These are phyloP conservation scores for Caenorhabditis auriculariae DNA, from an alignment of 2,888 invertebrate species.

Conservation along the genomic window DNA sequence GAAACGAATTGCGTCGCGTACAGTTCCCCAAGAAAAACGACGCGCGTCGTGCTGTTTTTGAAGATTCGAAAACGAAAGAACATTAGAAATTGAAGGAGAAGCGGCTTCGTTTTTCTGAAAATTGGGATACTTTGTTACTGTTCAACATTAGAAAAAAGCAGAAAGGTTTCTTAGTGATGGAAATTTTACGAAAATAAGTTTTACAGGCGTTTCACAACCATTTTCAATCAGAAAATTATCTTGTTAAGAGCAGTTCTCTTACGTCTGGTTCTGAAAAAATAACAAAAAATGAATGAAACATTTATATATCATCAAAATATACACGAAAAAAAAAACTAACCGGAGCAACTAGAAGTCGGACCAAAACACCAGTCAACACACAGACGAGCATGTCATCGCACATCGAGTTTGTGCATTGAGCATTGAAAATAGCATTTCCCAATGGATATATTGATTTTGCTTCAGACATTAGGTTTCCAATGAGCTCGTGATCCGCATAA, in stretches of 20 bases:
- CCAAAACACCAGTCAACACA: slow-evolving; percentile 33
- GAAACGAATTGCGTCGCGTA: slow-evolving; percentile 40
- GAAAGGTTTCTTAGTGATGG: no score
- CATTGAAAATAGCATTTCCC: slow-evolving; percentile 32
- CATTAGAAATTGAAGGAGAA: slow-evolving; percentile 33
- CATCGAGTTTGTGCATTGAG: slow-evolving; percentile 20
- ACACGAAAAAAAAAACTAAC: slow-evolving; percentile 6
- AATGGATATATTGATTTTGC: slow-evolving; percentile 25
- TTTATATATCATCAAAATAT: no score
- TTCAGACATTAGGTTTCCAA: slow-evolving; percentile 29
- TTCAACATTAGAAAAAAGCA: no score
- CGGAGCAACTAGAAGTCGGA: slow-evolving; percentile 28
- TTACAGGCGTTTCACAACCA: no score
- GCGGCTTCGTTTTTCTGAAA: slow-evolving; percentile 34
- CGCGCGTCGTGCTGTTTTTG: slow-evolving; percentile 35
- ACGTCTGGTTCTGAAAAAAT: no score
- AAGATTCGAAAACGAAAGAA: slow-evolving; percentile 28
- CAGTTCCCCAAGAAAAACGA: slow-evolving; percentile 44
- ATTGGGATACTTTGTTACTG: no score
- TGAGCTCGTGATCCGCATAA: slow-evolving; percentile 37
- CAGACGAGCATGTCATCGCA: slow-evolving; percentile 33
- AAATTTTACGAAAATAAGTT: no score
- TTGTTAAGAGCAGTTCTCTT: no score
- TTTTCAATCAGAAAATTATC: no score
- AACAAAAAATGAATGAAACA: no score